phyloP scores from a whole-genome alignment of 1,140 invertebrate species.

The Elymnias hypermnestra region DNA sequence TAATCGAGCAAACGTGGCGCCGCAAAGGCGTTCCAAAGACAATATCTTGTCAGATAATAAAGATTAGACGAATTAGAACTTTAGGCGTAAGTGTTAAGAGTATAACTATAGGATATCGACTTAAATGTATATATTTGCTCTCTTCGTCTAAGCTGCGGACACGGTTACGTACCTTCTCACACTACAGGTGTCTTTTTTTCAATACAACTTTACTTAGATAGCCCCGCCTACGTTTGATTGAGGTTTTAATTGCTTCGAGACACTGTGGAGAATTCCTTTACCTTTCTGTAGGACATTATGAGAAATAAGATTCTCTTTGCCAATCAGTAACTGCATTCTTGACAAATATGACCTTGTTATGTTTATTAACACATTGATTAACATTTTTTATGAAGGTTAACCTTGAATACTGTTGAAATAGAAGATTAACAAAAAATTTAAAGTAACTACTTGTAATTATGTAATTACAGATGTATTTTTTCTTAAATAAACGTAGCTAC shows the following conservation, averaged over 20 bases:
- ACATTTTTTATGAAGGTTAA: too few species aligned
- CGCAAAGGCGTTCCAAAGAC: constrained; percentile 57
- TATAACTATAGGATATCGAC: neutral
- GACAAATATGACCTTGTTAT: constrained; percentile 1
- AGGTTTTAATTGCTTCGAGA: constrained; percentile 40
- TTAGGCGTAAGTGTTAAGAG: too few species aligned
- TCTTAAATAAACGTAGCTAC: too few species aligned
- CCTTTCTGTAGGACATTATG: constrained; percentile 10
- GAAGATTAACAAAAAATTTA: neutral
- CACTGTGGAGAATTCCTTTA: constrained; percentile 12
- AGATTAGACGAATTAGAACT: too few species aligned
- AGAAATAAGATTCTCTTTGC: neutral
- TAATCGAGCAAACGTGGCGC: constrained; percentile 61
- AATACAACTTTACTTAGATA: constrained; percentile 34
- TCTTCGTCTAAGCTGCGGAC: neutral
- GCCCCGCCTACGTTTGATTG: constrained; percentile 50
- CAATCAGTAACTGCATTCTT: constrained; percentile 7
- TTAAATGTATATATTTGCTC: neutral
- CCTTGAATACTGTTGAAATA: constrained; percentile 2
- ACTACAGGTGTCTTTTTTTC: constrained; percentile 57
- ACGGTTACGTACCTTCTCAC: constrained; percentile 40
- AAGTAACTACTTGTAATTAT: too few species aligned
- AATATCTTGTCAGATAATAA: too few species aligned
- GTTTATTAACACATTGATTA: too few species aligned
- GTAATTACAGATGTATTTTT: too few species aligned